Conservation (phyloP, 2,797 vertebrate species). For the Denticeps clupeoides region DNA sequence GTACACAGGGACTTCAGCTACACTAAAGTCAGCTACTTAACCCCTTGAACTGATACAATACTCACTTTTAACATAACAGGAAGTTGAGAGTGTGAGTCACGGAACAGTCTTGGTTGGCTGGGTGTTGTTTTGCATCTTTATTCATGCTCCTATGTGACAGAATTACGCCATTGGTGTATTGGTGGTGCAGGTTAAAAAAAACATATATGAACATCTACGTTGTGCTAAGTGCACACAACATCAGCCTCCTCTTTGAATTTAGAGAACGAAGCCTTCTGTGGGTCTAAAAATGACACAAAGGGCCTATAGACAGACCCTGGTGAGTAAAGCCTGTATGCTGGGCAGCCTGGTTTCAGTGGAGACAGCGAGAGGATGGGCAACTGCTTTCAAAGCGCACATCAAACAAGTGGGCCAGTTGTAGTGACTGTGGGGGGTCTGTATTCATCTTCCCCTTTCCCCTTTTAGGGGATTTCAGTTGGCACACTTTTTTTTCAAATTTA, state of each 20-base stretch:
- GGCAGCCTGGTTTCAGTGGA: slow-evolving; percentile 15
- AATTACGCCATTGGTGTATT: slow-evolving; percentile 23
- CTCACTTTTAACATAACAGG: no score
- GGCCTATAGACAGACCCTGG: slow-evolving; percentile 24
- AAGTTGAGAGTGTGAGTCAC: no score
- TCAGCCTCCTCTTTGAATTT: slow-evolving; percentile 32
- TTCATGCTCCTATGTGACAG: slow-evolving; percentile 38
- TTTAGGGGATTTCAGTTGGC: not conserved
- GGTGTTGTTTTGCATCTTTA: slow-evolving; percentile 27
- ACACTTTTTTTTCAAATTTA: not conserved
- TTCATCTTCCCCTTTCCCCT: slow-evolving; percentile 1
- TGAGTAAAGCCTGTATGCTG: slow-evolving; percentile 25
- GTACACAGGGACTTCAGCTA: no score
- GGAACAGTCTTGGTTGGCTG: no score
- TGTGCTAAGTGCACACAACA: slow-evolving; percentile 23
- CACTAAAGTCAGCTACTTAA: no score
- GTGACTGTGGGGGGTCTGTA: not conserved
- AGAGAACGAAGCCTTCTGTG: slow-evolving; percentile 24
- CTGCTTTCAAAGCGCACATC: not conserved
- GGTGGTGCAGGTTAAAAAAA: slow-evolving; percentile 30
- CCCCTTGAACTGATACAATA: no score
- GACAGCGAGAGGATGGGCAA: slow-evolving; percentile 2
- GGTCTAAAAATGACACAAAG: slow-evolving; percentile 28
- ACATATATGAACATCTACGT: slow-evolving; percentile 32
- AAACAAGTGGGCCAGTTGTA: not conserved